Evolutionary conservation across 92 coral and sea anemone species (phyloP).

Genomic region (Pocillopora meandrina): DNA sequence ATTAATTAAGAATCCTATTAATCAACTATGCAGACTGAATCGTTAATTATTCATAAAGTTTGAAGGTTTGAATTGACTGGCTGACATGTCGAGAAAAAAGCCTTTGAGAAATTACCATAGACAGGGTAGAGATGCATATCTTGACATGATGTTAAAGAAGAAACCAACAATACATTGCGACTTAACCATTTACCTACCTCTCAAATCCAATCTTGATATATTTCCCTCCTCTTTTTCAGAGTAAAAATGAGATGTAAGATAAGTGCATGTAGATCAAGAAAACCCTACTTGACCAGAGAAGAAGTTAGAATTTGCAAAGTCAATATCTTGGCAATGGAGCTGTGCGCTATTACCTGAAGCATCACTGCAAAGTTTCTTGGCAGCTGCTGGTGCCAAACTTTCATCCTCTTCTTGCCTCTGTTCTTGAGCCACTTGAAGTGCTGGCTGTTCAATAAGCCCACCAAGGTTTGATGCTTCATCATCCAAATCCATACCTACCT

Average conservation of each 20-base stretch:
- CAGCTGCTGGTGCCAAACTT: neutral
- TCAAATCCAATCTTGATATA: no score
- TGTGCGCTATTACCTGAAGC: conserved; percentile 25
- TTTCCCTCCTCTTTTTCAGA: no score
- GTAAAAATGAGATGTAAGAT: neutral
- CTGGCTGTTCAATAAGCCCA: conserved; percentile 47
- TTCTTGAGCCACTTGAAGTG: conserved; percentile 5
- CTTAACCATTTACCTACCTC: no score
- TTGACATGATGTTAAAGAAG: no score
- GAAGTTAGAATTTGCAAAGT: neutral
- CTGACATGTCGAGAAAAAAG: no score
- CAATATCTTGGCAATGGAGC: neutral
- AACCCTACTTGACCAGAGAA: conserved; percentile 7
- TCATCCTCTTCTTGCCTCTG: neutral
- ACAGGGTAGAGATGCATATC: no score
- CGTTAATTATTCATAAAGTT: no score
- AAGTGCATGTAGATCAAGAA: neutral
- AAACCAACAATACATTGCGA: no score
- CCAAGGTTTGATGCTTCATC: conserved; percentile 56
- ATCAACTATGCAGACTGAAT: no score
- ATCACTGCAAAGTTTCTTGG: conserved; percentile 33
- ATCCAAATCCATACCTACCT: conserved; percentile 96
- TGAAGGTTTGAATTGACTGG: no score
- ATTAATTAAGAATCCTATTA: no score
- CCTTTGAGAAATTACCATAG: no score